phyloP scores from a whole-genome alignment of 2,888 invertebrate genomes.

The Alcis repandata region DNA sequence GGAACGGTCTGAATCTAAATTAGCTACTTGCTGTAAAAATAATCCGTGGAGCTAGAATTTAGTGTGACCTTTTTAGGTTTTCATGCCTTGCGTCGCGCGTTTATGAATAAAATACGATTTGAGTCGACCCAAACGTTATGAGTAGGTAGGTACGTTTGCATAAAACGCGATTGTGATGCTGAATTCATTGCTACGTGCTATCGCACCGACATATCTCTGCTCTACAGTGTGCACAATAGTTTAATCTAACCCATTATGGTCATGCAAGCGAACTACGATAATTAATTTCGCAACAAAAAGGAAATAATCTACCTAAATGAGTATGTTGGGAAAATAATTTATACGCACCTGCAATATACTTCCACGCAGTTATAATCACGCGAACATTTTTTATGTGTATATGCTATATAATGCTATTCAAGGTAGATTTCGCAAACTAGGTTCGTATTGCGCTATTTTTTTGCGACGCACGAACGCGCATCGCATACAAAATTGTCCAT shows the following conservation, averaged over 20 bases:
- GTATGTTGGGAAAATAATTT: slow-evolving; percentile 57
- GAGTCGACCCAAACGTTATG: slow-evolving; percentile 11
- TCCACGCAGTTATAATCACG: slow-evolving; percentile 59
- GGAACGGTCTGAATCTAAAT: slow-evolving; percentile 16
- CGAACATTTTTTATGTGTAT: slow-evolving; percentile 51
- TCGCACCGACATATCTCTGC: slow-evolving; percentile 33
- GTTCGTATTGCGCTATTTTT: slow-evolving; percentile 4
- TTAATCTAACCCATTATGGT: slow-evolving; percentile 43
- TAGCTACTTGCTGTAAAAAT: slow-evolving; percentile 12
- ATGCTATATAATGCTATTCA: slow-evolving; percentile 7
- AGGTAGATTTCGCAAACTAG: slow-evolving; percentile 28
- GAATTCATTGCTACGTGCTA: slow-evolving; percentile 11
- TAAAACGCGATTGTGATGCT: slow-evolving; percentile 10
- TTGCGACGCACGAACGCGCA: slow-evolving; percentile 6
- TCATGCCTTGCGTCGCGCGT: slow-evolving; percentile 5
- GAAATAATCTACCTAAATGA: slow-evolving; percentile 59
- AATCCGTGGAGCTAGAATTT: slow-evolving; percentile 7
- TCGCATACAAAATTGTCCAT: background rate
- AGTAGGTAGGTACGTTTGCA: slow-evolving; percentile 14
- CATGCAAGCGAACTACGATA: slow-evolving; percentile 49
- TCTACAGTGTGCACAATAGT: slow-evolving; percentile 33
- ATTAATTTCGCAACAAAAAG: slow-evolving; percentile 64
- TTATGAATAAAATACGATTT: slow-evolving; percentile 21
- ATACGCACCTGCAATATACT: slow-evolving; percentile 57
- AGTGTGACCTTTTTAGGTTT: slow-evolving; percentile 18